A percentile compares a stretch with the other conserved stretches of the same genome.
These are phyloP conservation scores for Lonchura striata DNA, from an alignment of 2,113 vertebrate species.

Conservation along the genomic window DNA sequence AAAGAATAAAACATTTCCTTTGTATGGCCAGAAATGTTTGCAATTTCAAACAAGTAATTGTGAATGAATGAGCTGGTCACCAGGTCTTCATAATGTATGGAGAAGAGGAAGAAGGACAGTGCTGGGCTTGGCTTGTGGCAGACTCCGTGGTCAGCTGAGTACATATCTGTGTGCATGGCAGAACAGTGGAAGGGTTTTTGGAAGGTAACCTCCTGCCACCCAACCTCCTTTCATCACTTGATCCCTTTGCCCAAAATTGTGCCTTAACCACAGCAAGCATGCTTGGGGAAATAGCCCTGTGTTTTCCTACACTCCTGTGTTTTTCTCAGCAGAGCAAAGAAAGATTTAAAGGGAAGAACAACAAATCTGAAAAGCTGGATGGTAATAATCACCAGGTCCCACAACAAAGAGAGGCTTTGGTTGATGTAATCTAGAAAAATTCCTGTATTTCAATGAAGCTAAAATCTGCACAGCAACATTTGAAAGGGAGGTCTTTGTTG, in stretches of 20 bases:
- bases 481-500: neutral
- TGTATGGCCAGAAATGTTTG: neutral
- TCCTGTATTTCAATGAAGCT: neutral
- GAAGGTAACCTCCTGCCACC: neutral
- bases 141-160: rapidly evolving
- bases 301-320: neutral
- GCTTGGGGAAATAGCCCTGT: too few relatives aligned
- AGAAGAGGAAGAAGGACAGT: neutral
- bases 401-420: neutral
- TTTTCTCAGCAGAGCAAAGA: neutral
- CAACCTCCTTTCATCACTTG: neutral
- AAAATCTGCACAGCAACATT: neutral
- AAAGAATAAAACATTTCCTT: neutral
- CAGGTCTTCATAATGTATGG: neutral
- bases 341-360: neutral
- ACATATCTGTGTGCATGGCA: neutral
- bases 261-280: neutral
- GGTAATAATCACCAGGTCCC: neutral
- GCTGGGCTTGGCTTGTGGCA: neutral
- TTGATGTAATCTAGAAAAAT: neutral
- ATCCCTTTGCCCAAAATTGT: neutral
- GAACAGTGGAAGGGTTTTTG: neutral
- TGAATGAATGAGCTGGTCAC: neutral
- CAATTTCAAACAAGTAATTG: neutral
- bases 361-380: neutral